Conservation (phyloP, 1,140 invertebrate species). For the Callitettix versicolor region DNA sequence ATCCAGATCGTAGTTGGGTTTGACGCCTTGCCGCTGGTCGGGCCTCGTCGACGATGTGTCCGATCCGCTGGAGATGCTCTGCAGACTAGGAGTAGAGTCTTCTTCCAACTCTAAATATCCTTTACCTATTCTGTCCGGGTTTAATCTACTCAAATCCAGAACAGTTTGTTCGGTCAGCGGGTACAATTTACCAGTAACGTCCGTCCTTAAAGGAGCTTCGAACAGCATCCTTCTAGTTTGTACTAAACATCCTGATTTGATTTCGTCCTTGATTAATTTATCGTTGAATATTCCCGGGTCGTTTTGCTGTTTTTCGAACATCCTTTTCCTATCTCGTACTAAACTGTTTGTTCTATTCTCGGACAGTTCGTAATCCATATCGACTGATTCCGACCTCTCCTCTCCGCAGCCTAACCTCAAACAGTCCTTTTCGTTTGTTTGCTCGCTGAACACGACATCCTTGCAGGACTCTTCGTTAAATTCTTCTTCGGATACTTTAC, state of each 20-base stretch:
- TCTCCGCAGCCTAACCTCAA: not conserved
- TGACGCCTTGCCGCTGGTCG: not conserved
- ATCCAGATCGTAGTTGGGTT: slow-evolving; percentile 21
- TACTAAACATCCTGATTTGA: slow-evolving; percentile 10
- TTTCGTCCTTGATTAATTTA: not conserved
- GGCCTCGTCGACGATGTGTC: slow-evolving; percentile 14
- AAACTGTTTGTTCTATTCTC: slow-evolving; percentile 15
- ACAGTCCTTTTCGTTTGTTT: not conserved
- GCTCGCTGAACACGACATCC: not conserved
- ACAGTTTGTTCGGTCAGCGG: slow-evolving; percentile 1
- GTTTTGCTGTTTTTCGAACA: slow-evolving; percentile 16
- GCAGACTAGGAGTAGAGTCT: slow-evolving; percentile 26
- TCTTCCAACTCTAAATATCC: slow-evolving; percentile 21
- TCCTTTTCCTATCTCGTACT: slow-evolving; percentile 19
- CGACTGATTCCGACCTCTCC: not conserved
- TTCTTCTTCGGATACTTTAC: slow-evolving; percentile 3
- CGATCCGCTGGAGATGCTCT: slow-evolving; percentile 26
- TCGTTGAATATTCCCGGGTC: not conserved
- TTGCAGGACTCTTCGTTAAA: not conserved
- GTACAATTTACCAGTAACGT: not conserved
- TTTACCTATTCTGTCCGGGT: slow-evolving; percentile 4
- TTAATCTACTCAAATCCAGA: not conserved
- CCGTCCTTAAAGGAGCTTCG: slow-evolving; percentile 8
- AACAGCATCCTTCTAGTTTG: slow-evolving; percentile 22
- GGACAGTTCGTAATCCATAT: no score